phyloP scores from a whole-genome alignment of 2,888 invertebrate species.

The Latrodectus elegans region DNA sequence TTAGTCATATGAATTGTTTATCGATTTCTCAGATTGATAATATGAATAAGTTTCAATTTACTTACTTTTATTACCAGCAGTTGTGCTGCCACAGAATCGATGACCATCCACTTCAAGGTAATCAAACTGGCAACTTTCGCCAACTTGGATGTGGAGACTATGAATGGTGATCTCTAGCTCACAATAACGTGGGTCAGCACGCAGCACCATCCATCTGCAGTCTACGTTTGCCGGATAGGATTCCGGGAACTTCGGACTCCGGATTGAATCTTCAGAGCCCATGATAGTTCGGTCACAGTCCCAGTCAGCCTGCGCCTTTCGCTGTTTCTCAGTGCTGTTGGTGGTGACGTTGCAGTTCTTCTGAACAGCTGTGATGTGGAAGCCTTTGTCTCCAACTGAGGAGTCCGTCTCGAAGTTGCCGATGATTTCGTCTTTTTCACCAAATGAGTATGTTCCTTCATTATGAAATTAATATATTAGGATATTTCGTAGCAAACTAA shows the following conservation, averaged over 20 bases:
- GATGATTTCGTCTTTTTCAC: constrained; percentile 28
- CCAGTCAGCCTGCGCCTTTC: constrained; percentile 21
- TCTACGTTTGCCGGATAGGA: constrained; percentile 67
- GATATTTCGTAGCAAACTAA: too few species aligned
- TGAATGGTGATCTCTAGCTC: constrained; percentile 70
- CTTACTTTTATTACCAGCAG: constrained; percentile 70
- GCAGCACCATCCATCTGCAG: constrained; percentile 69
- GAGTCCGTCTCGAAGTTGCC: constrained; percentile 53
- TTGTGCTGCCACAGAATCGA: constrained; percentile 69
- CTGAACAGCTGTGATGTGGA: constrained; percentile 41
- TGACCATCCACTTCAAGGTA: constrained; percentile 70
- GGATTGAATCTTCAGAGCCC: constrained; percentile 57
- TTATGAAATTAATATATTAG: too few species aligned
- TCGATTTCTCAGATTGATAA: too few species aligned
- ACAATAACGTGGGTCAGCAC: constrained; percentile 60
- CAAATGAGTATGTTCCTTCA: constrained; percentile 57
- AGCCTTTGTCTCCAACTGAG: constrained; percentile 28
- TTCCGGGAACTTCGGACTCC: constrained; percentile 69
- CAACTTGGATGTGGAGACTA: constrained; percentile 69
- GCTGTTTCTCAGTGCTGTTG: constrained; percentile 17
- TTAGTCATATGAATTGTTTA: too few species aligned
- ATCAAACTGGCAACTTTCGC: constrained; percentile 69
- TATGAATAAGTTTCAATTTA: not conserved
- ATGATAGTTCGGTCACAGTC: constrained; percentile 67
- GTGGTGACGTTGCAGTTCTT: constrained; percentile 30